Percentiles rank a stretch among this genome's conserved stretches.
phyloP scores from a whole-genome alignment of 2,797 vertebrate genomes.

The Myotis myotis region DNA sequence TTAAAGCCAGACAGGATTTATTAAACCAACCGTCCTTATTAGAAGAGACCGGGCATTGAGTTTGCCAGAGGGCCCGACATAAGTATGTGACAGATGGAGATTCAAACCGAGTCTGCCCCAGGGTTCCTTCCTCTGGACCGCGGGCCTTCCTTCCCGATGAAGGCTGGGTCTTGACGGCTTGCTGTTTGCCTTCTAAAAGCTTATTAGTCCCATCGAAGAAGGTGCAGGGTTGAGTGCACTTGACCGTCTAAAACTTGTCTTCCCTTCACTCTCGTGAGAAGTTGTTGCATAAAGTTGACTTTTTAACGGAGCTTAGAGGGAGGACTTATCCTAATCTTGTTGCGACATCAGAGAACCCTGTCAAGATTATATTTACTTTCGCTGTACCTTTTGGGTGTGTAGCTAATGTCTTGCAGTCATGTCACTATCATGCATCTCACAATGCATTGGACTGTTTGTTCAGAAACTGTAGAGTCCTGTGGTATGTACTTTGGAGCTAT shows the following conservation, averaged over 20 bases:
- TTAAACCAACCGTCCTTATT: not conserved
- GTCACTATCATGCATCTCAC: not conserved
- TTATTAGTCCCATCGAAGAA: not conserved
- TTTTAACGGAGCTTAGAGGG: not conserved
- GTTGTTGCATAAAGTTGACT: not conserved
- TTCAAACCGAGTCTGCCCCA: not conserved
- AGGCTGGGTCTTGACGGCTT: not conserved
- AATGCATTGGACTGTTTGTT: not conserved
- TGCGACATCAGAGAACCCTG: not conserved
- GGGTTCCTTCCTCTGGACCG: not conserved
- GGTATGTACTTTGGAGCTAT: not conserved
- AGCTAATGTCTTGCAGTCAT: not conserved
- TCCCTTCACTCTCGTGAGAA: not conserved
- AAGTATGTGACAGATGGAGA: not conserved
- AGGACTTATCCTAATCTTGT: not conserved
- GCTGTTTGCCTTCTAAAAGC: not conserved
- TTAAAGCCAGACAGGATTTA: not conserved
- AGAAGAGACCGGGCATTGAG: not conserved
- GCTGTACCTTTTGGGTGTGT: not conserved
- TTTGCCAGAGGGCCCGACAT: not conserved
- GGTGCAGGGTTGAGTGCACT: not conserved
- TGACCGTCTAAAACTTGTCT: not conserved
- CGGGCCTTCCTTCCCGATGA: not conserved
- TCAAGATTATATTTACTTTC: not conserved
- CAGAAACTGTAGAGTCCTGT: not conserved